Evolutionary conservation across 1,140 invertebrate species (phyloP), one percentile per base, ranked within the genome.

Genomic region (Drosophila takahashii): DNA sequence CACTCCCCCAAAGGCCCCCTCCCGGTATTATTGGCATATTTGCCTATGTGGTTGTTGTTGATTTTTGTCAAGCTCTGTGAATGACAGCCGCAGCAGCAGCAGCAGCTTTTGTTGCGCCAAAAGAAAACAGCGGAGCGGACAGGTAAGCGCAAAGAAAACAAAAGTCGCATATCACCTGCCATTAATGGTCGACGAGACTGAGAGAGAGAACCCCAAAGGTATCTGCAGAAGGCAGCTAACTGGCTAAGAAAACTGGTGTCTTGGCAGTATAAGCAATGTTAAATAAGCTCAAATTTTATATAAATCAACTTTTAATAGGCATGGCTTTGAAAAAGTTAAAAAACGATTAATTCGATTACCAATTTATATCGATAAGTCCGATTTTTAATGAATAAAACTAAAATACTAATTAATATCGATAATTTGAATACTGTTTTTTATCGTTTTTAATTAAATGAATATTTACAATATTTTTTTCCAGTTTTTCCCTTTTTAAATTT

Each of bases 11-110:
- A n/a, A n/a, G n/a, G n/a, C n/a, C n/a, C n/a, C n/a, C n/a, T n/a
- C 18, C 36, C 27, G 39, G 60, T 64, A 39, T 64, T 65, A 65
- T 65, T 66, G 62, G 62, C 45, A 65, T 59, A 67, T 51, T 34
- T 18, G 41, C 41, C 9, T 4, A 4, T 37, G 36, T 37, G 13
- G 36, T 67, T 67, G 45, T 64, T 67, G 64, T 66, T 65, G 64
- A 64, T 66, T 67, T 61, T 66, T 52, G 64, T 44, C 64, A 67
- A 67, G 64, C 59, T 67, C 37, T 52, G 64, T 18, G 59, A 50
- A 50, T 50, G 48, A 51, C 48, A 51, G 48, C 53, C 58, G 53
- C 58, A 29, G 18, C 62, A 66, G 53, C 58, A 29, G 18, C 62
- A 66, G 62, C 64, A 67, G 59, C 64, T 41, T 64, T 67, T 64